phyloP scores from a whole-genome alignment of 2,113 vertebrate genomes.

The Physeter macrocephalus region DNA sequence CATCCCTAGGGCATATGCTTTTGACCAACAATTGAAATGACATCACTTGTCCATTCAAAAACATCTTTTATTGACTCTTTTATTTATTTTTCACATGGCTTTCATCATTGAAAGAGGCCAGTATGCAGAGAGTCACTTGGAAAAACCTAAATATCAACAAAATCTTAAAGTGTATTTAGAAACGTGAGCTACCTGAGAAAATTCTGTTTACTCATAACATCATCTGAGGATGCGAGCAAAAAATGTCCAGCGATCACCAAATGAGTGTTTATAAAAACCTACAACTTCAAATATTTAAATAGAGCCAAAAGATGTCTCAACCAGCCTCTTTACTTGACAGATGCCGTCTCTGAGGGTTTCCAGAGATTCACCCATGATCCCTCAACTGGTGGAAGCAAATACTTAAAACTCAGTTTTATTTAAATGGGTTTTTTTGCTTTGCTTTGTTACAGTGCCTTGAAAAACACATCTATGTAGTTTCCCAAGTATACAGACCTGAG shows the following conservation, averaged over 20 bases:
- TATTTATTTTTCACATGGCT: background rate
- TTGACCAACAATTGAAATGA: background rate
- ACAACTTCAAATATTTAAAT: background rate
- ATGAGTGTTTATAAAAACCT: background rate
- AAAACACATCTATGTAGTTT: background rate
- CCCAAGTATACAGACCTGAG: background rate
- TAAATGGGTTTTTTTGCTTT: background rate
- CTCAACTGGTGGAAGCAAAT: background rate
- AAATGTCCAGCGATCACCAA: background rate
- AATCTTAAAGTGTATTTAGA: background rate
- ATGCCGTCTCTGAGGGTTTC: background rate
- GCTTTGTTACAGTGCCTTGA: background rate
- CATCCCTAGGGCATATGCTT: background rate
- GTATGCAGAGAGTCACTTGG: background rate
- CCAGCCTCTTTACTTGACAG: background rate
- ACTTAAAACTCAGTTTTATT: background rate
- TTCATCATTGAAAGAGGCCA: background rate
- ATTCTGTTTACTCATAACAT: background rate
- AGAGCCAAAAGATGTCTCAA: background rate
- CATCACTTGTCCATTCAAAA: background rate
- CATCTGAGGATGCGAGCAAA: background rate
- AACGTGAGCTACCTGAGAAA: background rate
- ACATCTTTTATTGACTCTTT: background rate
- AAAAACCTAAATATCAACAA: background rate
- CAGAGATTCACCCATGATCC: background rate